A percentile compares a stretch with the other conserved stretches of the same genome.
Conservation (phyloP, 2,113 vertebrate genomes). For the Thermophis baileyi region DNA sequence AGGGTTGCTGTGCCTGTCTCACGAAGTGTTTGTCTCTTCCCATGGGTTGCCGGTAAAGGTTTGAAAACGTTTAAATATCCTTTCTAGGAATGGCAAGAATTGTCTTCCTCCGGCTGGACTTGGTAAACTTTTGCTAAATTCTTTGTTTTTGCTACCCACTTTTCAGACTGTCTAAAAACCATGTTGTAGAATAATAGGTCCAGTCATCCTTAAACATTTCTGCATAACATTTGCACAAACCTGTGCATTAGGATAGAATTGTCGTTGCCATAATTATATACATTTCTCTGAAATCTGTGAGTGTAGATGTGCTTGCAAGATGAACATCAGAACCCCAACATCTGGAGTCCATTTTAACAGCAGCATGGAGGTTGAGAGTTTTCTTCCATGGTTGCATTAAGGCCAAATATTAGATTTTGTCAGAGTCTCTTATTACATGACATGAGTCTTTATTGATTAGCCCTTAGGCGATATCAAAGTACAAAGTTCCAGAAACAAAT, state of each 20-base stretch:
- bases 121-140: too few relatives aligned
- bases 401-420: too few relatives aligned
- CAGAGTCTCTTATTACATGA: too few relatives aligned
- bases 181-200: background rate
- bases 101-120: background rate
- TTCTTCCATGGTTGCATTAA: constrained; percentile 33
- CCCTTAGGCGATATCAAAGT: too few relatives aligned
- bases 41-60: too few relatives aligned
- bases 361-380: constrained; percentile 43
- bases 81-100: background rate
- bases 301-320: constrained; percentile 37
- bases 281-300: constrained; percentile 1
- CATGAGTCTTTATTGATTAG: too few relatives aligned
- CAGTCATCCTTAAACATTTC: background rate
- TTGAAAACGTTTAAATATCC: background rate
- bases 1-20: too few relatives aligned
- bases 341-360: constrained; percentile 20
- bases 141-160: too few relatives aligned
- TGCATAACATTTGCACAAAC: background rate
- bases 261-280: background rate
- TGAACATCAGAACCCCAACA: constrained; percentile 34
- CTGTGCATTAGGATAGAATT: background rate
- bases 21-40: too few relatives aligned
- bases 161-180: background rate
- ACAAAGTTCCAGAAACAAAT: too few relatives aligned